Base-by-base conservation (phyloP, 2,888 invertebrate genomes). In the Amphiduros pacificus region DNA sequence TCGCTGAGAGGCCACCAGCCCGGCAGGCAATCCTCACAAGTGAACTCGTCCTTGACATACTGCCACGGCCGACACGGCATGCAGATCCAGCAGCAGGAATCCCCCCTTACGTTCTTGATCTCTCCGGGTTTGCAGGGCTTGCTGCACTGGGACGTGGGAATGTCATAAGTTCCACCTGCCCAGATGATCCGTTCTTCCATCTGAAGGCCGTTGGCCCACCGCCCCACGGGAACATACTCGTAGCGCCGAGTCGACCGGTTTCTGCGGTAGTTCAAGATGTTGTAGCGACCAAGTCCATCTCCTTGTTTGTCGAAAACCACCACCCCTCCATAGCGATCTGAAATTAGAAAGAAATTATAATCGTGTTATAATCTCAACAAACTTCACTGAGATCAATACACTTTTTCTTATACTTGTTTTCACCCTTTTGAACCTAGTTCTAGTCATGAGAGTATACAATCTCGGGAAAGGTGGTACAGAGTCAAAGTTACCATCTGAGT, bases 311-410 rank as follows among this genome's bases (percentile, higher is more conserved):
- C 81, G 71, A 85, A 90, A 74, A 87, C 85, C 11, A 90, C 89
- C 68, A 86, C 85, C 70, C 88, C 88, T 55, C 88, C 89, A 56
- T 87, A 88, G 51, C 86, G 80, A 84, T 89, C 89, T 90, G 83
- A 22, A 84, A 24, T 4, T 6, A 36, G 50, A 44, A 52, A 26
- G n/a, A 48, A 9, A 14, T 17, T 9, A 14, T 17, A 48, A 14
- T 17, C 22, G 49, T 48, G 17, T 36, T 36, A 36, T 36, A 36
- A 9, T 36, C 36, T 11, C 36, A 36, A 11, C 36, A 36, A 11
- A 36, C 36, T 36, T 36, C 17, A 20, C 22, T 11, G 49, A 20
- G 9, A 20, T 48, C 49, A 48, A 17, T n/a, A 17, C n/a, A 48
- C 22, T 48, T 48, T 48, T 48, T 14, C n/a, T 17, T 14, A 36